Evolutionary conservation across 2,113 vertebrate species (phyloP), one percentile per base, ranked within the genome.

Genomic region (Paraplagusia blochii): DNA sequence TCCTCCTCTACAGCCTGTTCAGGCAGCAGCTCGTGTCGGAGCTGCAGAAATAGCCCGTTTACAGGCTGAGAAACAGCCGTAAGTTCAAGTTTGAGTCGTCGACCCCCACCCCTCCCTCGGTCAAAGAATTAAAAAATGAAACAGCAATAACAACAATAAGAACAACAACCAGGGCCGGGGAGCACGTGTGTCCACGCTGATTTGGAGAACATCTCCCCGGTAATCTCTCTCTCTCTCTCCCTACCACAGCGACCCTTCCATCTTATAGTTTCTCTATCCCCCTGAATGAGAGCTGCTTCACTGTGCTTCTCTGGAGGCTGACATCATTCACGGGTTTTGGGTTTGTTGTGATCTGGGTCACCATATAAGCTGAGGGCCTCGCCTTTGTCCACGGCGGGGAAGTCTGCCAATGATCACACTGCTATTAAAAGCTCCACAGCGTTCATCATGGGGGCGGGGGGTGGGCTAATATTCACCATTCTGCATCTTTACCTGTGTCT

Each of bases 341-440:
- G 82, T 76, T 80, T 84, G 80, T 83, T 83, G 82, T 81, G 77
- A 81, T 76, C 67, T 58, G 74, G 67, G 75, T 80, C 62, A 47
- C 79, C 66, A 79, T 82, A 78, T 72, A n/a, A 13, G 5, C 36
- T 39, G n/a, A n/a, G 72, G 78, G 72, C 73, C 80, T 68, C 79
- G 81, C 74, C n/a, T 78, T 76, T 84, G 79, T 74, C 22, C 56
- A 55, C 29, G 45, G 76, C 64, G 78, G 76, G 76, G 76, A 78
- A 75, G 70, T 56, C 61, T 64, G 66, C 60, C 81, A 85, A 88
- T 84, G 84, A 87, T 82, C 69, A 78, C 54, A 58, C 78, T 61
- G 68, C 59, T 73, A 62, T 66, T 70, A 51, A 51, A 51, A 36
- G 33, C 49, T 12, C 49, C 49, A 51, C 34, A 17, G n/a, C 49